These are phyloP conservation scores for Chiroxiphia lanceolata DNA, from an alignment of 2,797 vertebrate genomes.

Conservation along the genomic window DNA sequence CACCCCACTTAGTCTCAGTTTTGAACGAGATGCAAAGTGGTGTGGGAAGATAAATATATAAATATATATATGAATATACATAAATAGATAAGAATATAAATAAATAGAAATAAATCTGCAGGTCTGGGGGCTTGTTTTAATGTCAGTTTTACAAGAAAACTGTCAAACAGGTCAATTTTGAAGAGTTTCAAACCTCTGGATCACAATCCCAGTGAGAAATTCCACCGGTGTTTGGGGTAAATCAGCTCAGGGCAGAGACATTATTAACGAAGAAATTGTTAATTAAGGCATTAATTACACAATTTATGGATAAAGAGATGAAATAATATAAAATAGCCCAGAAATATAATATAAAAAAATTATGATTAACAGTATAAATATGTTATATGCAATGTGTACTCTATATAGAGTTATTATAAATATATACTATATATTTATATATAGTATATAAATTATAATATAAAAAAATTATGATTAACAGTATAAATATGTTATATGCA, in stretches of 20 bases:
- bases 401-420: too few species aligned
- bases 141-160: not conserved
- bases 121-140: accelerated
- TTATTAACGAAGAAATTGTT: not conserved
- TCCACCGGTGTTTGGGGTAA: accelerated
- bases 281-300: not conserved
- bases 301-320: too few species aligned
- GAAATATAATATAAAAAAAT: too few species aligned
- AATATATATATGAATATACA: not conserved
- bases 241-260: not conserved
- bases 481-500: too few species aligned
- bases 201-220: accelerated
- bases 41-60: not conserved
- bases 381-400: too few species aligned
- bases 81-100: not conserved
- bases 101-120: too few species aligned
- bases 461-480: too few species aligned
- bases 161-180: not conserved
- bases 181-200: too few species aligned
- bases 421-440: too few species aligned
- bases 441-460: too few species aligned
- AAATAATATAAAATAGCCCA: too few species aligned
- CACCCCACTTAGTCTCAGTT: not conserved
- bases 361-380: too few species aligned
- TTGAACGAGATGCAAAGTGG: accelerated